These are phyloP conservation scores for Hormaphis cornu DNA, from an alignment of 1,140 invertebrate genomes.

Conservation along the genomic window DNA sequence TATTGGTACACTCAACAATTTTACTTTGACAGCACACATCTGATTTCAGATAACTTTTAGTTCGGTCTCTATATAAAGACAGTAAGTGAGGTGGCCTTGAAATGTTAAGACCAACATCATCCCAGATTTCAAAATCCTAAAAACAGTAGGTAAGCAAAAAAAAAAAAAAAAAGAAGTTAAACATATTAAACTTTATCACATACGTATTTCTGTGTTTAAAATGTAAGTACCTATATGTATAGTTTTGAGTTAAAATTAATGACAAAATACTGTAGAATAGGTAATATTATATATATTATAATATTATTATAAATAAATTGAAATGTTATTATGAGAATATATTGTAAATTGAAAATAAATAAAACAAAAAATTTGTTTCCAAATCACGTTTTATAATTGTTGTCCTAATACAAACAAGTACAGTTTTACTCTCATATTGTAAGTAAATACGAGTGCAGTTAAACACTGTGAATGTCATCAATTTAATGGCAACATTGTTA, in stretches of 20 bases:
- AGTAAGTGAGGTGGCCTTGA: constrained; percentile 67
- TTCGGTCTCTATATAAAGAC: constrained; percentile 62
- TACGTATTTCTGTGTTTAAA: too few relatives aligned
- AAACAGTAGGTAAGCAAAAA: not conserved
- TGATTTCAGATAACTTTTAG: constrained; percentile 13
- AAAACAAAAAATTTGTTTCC: too few relatives aligned
- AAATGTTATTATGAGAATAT: not conserved
- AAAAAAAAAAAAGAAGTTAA: constrained; percentile 22
- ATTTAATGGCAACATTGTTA: too few relatives aligned
- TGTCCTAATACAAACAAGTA: too few relatives aligned
- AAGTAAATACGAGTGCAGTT: too few relatives aligned
- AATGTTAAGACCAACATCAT: constrained; percentile 82
- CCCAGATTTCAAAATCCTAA: constrained; percentile 87
- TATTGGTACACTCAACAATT: not conserved
- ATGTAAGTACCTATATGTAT: too few relatives aligned
- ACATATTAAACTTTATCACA: constrained; percentile 27
- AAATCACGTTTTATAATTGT: too few relatives aligned
- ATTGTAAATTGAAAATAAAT: too few relatives aligned
- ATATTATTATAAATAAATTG: not conserved
- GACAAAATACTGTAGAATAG: too few relatives aligned
- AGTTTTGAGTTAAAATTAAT: too few relatives aligned
- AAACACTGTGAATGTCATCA: too few relatives aligned
- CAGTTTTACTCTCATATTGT: too few relatives aligned
- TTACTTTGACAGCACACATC: constrained; percentile 39
- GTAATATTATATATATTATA: constrained; percentile 23